phyloP scores from a whole-genome alignment of 2,888 invertebrate genomes.

The Eupithecia insigniata region DNA sequence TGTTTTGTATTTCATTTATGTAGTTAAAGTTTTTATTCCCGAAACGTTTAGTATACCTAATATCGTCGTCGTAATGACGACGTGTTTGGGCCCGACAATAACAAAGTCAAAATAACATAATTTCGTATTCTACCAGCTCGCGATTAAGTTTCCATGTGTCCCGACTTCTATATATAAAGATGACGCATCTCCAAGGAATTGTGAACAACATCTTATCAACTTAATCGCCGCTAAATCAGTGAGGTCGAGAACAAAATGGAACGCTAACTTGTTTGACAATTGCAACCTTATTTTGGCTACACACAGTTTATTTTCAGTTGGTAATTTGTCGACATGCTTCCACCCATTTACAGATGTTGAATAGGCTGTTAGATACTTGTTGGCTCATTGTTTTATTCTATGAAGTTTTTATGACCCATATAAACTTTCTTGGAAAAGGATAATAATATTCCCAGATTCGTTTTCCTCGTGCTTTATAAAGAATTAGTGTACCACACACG shows the following conservation, averaged over 20 bases:
- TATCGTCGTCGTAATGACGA: too few species aligned
- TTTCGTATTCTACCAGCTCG: conserved; percentile 26
- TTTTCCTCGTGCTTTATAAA: conserved; percentile 2
- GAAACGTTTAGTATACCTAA: conserved; percentile 8
- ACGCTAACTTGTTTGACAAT: conserved; percentile 5
- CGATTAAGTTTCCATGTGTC: conserved; percentile 33
- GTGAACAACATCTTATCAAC: conserved; percentile 40
- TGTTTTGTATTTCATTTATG: neutral
- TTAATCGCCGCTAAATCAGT: conserved; percentile 48
- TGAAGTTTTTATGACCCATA: conserved; percentile 36
- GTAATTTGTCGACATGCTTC: conserved; percentile 1
- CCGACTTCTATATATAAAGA: conserved; percentile 46
- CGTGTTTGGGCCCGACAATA: conserved; percentile 4
- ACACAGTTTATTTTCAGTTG: conserved; percentile 21
- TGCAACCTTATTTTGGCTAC: conserved; percentile 9
- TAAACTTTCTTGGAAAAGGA: conserved; percentile 32
- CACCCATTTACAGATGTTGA: conserved; percentile 23
- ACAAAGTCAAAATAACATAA: conserved; percentile 4
- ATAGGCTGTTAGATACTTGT: conserved; percentile 7
- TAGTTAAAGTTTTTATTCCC: neutral
- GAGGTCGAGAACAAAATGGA: conserved; percentile 29
- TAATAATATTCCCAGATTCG: neutral
- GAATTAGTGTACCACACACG: conserved; percentile 8
- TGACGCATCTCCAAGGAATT: conserved; percentile 48
- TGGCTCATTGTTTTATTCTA: conserved; percentile 35